A percentile compares a stretch with the other conserved stretches of the same genome.
phyloP scores from a whole-genome alignment of 2,888 invertebrate genomes.

The Ctenicera cuprea region DNA sequence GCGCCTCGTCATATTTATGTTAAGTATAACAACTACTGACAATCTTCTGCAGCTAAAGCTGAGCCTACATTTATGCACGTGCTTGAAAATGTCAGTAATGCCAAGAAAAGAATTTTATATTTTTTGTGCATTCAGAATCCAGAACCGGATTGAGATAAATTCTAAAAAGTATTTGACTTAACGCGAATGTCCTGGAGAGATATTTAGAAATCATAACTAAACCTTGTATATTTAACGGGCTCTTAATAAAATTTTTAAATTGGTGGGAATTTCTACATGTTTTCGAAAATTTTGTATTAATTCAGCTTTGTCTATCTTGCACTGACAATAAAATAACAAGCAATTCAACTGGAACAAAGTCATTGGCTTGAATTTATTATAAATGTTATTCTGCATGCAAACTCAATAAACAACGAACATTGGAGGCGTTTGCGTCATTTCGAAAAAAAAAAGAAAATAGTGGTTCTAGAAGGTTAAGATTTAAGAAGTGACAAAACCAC shows the following conservation, averaged over 20 bases:
- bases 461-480: background rate
- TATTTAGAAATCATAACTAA: too few species aligned
- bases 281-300: too few species aligned
- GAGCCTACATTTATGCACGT: background rate
- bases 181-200: too few species aligned
- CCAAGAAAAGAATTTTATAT: too few species aligned
- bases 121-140: too few species aligned
- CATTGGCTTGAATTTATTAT: background rate
- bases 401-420: background rate
- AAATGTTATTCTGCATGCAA: background rate
- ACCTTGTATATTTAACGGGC: too few species aligned
- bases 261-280: too few species aligned
- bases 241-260: too few species aligned
- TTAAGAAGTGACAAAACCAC: conserved; percentile 8
- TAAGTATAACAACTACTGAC: conserved; percentile 17
- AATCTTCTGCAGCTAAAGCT: background rate
- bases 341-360: too few species aligned
- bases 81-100: background rate
- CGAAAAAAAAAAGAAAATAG: conserved; percentile 1
- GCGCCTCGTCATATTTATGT: conserved; percentile 38
- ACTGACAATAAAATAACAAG: too few species aligned
- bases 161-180: background rate
- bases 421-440: conserved; percentile 8
- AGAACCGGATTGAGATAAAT: too few species aligned
- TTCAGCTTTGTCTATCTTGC: too few species aligned